Evolutionary conservation across 2,888 invertebrate genomes (phyloP), one percentile per base, ranked within the genome.

Genomic region (Ophioninae sp.): DNA sequence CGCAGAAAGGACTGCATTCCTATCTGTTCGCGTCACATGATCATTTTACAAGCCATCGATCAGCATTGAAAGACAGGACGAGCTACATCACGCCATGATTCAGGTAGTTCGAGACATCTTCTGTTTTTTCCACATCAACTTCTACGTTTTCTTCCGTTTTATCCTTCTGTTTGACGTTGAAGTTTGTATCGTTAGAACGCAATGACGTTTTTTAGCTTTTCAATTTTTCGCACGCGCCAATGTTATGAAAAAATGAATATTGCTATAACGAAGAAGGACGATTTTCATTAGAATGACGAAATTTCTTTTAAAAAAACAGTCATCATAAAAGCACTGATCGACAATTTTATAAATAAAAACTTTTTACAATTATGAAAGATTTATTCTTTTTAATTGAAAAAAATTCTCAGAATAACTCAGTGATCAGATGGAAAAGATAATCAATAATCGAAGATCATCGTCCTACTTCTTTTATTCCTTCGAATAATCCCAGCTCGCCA

Each of bases 1-100:
- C 65, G 57, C 76, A 79, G 67, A 74, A 78, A 79, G 74, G 86
- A 84, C 88, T 86, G 86, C 90, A 90, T 90, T 91, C 90, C 89
- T 81, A 85, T 83, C 85, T 83, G 64, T 77, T 82, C 82, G 79
- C 89, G 88, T 89, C 89, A 88, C 79, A 81, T 82, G 83, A 88
- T 88, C 86, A 87, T 86, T 84, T 84, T 79, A 86, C 79, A 76
- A 77, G 8, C 59, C 84, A 76, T 56, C 79, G 37, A 78, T 70
- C 70, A 83, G 82, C 68, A 21, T 21, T 65, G 50, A 76, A 64
- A 79, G 59, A 79, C 69, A 44, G 13, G 50, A 79, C 68, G 73
- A 79, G 77, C n/a, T 62, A 78, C 56, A 21, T 41, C 56, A 79
- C 37, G 65, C 30, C 62, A 80, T 75, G 79, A 79, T 79, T 78